Base-by-base conservation (phyloP, 2,113 vertebrate species). In the Bufo gargarizans region DNA sequence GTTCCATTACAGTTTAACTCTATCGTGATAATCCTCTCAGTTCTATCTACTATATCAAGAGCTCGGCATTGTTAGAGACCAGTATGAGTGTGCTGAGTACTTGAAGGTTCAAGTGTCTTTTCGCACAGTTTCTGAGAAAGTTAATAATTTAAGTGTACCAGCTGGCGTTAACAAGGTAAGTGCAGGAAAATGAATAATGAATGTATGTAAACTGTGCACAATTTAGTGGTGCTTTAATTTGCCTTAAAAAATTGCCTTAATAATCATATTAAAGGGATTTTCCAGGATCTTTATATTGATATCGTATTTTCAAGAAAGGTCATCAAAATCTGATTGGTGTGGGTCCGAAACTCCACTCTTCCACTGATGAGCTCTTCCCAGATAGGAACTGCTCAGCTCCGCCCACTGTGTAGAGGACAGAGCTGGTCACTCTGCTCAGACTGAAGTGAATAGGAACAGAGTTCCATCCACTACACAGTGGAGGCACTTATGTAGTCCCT, bases 61-160 rank as follows among this genome's bases (percentile, higher is more conserved):
- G 63, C 20, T 33, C 19, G 1, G 43, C 10, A 0, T 47, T 65
- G 56, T 58, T 55, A 58, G 53, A 50, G 79, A 50, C 43, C 56
- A 78, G 49, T 78, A 47, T 72, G 76, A 50, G 65, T 65, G 79
- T 65, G 33, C 55, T 82, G 76, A 82, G 82, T 88, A 83, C 80
- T 43, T 63, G 43, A 88, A 65, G 71, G 47, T 71, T 53, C 55
- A 19, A 82, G 19, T 76, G 69, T 69, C 49, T 88, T 43, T 33
- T 69, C 22, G 63, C 47, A 45, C 69, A 76, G 82, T 61, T 83
- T 17, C 80, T 82, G 45, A 43, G 71, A 58, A 58, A 63, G 45
- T 88, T 77, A 88, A 88, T 88, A 84, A 88, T 88, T 88, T 88
- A 88, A 88, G 80, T 45, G 58, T 58, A 83, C 80, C 87, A 88